These are phyloP conservation scores for Hippopotamus amphibius DNA, from an alignment of 2,113 vertebrate genomes.

Conservation along the genomic window DNA sequence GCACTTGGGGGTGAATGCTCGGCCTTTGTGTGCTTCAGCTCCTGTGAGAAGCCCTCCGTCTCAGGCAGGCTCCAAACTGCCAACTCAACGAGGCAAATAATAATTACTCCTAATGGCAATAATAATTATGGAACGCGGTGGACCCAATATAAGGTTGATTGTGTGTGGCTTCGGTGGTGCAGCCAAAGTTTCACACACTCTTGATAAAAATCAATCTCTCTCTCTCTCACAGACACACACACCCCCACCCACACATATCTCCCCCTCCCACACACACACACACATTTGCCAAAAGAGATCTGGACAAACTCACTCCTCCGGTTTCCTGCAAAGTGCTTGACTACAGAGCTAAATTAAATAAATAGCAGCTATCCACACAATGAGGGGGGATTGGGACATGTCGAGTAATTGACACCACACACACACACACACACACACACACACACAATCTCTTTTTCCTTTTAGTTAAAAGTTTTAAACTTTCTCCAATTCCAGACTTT, in stretches of 20 bases:
- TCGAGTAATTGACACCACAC: conserved; percentile 35
- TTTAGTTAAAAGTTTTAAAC: conserved; percentile 42
- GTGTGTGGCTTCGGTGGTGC: conserved; percentile 65
- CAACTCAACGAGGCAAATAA: conserved; percentile 74
- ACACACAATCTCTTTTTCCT: background rate
- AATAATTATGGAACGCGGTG: conserved; percentile 68
- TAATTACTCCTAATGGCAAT: conserved; percentile 82
- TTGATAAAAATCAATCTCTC: conserved; percentile 11
- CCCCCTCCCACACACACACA: background rate
- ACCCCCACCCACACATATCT: background rate
- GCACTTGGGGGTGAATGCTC: conserved; percentile 21
- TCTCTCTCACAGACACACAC: background rate
- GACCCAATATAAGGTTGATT: conserved; percentile 52
- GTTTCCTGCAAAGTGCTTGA: conserved; percentile 33
- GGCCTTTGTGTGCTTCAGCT: conserved; percentile 40
- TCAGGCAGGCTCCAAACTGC: conserved; percentile 74
- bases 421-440: background rate
- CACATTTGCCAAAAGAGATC: conserved; percentile 31
- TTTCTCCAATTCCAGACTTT: conserved; percentile 40
- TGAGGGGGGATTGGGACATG: background rate
- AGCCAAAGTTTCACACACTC: conserved; percentile 61
- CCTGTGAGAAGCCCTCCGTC: conserved; percentile 68
- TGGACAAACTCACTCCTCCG: conserved; percentile 64
- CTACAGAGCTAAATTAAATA: conserved; percentile 62
- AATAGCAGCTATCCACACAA: conserved; percentile 43